Percentiles rank a stretch among this genome's conserved stretches.
Conservation (phyloP, 2,797 vertebrate species). For the Etheostoma perlongum region DNA sequence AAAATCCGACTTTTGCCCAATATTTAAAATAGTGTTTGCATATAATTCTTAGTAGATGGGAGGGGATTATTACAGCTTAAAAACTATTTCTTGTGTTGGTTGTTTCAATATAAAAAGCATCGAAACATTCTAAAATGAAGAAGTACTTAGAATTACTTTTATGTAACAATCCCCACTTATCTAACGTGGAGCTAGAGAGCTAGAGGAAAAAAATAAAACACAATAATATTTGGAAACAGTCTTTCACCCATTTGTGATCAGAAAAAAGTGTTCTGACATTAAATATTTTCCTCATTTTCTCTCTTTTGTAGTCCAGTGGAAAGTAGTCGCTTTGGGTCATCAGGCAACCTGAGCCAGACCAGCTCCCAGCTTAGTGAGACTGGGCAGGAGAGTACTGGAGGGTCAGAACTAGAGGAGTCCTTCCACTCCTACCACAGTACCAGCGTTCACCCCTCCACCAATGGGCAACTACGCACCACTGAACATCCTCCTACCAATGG, state of each 20-base stretch:
- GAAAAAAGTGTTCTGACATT: constrained; percentile 36
- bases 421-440: constrained; percentile 87
- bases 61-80: constrained; percentile 29
- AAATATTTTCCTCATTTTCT: constrained; percentile 58
- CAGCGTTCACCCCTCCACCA: constrained; percentile 81
- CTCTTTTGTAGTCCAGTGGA: constrained; percentile 90
- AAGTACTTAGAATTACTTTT: background rate
- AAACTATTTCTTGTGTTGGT: background rate
- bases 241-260: background rate
- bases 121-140: background rate
- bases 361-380: constrained; percentile 95
- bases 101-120: background rate
- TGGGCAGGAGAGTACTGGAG: constrained; percentile 88
- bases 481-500: constrained; percentile 70
- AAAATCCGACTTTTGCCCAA: constrained; percentile 10
- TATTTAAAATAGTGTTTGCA: background rate
- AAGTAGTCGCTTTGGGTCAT: constrained; percentile 95
- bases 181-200: background rate
- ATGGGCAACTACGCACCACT: constrained; percentile 69
- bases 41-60: constrained; percentile 15
- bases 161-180: constrained; percentile 14
- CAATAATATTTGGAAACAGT: constrained; percentile 12
- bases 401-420: constrained; percentile 89
- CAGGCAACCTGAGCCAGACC: constrained; percentile 95
- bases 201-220: background rate